A percentile compares a stretch with the other conserved stretches of the same genome.
phyloP scores from a whole-genome alignment of 2,113 vertebrate species.

The Cnemophilus loriae region DNA sequence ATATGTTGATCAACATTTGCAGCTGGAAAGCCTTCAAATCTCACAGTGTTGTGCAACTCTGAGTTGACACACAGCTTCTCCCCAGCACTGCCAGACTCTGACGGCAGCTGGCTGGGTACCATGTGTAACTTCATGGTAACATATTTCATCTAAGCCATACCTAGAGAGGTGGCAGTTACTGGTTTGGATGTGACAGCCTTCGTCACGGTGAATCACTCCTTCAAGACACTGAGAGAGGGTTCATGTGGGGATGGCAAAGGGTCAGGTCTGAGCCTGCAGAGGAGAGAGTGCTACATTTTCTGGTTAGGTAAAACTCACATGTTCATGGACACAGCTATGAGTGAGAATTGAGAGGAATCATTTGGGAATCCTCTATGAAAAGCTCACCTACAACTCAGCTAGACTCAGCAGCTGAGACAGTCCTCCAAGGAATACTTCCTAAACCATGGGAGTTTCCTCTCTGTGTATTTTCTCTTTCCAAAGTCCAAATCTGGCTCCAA shows the following conservation, averaged over 20 bases:
- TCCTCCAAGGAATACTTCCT: neutral
- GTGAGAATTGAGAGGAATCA: neutral
- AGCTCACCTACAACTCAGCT: neutral
- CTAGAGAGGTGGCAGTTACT: neutral
- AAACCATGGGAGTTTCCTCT: neutral
- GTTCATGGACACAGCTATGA: neutral
- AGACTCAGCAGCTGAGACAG: neutral
- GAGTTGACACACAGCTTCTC: accelerated
- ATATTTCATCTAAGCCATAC: neutral
- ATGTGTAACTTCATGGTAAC: neutral
- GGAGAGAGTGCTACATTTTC: neutral
- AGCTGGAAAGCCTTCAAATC: neutral
- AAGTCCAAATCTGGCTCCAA: neutral
- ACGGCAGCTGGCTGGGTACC: neutral
- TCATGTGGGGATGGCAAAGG: neutral
- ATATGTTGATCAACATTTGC: neutral
- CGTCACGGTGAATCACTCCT: neutral
- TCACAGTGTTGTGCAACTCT: neutral
- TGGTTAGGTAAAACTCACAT: neutral
- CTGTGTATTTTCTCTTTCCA: neutral
- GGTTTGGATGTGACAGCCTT: neutral
- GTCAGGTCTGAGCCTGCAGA: neutral
- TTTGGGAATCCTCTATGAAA: neutral
- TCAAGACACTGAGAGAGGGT: neutral
- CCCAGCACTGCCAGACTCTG: neutral